Evolutionary conservation across 2,888 invertebrate species (phyloP), one percentile per base, ranked within the genome.

Genomic region (Mythimna vitellina): DNA sequence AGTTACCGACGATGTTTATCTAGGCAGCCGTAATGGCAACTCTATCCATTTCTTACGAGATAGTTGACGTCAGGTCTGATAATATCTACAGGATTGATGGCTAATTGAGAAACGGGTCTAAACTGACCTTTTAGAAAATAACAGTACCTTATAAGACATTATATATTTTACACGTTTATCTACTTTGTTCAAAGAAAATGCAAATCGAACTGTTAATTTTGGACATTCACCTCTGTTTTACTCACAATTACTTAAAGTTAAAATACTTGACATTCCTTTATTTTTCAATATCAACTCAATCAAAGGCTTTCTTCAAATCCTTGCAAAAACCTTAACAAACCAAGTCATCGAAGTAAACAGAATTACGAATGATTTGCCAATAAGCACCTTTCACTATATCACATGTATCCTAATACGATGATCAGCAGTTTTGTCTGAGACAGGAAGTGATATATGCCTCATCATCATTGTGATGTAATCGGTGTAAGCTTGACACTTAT

Each of bases 1-100:
- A 83, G 76, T 77, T 81, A 81, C 80, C 72, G 42, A 71, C 42
- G 81, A 83, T 81, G 57, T 69, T 60, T 75, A 83, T 80, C 81
- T 71, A 53, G 35, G 17, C 66, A 64, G 46, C 38, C 17, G 51
- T 70, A 60, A 68, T 66, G 17, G 65, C 64, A 35, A 66, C 46
- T 62, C 62, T 63, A 70, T 65, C 64, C 42, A 70, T 82, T 73
- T 64, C 53, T 54, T 57, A 57, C 64, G 25, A 51, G 81, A 46
- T 64, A 32, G 32, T 60, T 60, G 63, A 54, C 35, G 22, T 25
- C 32, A 29, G 10, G 14, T 22, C 35, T 49, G 70, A 81, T 77
- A 60, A 54, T 58, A 81, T 81, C 81, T 22, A 5, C 20, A 60
- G 63, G 76, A 66, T 63, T 56, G 61, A 80, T 76, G 60, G 60